A percentile compares a stretch with the other conserved stretches of the same genome.
Evolutionary conservation across 2,888 invertebrate species (phyloP).

Genomic region (Orthonevra nobilis): DNA sequence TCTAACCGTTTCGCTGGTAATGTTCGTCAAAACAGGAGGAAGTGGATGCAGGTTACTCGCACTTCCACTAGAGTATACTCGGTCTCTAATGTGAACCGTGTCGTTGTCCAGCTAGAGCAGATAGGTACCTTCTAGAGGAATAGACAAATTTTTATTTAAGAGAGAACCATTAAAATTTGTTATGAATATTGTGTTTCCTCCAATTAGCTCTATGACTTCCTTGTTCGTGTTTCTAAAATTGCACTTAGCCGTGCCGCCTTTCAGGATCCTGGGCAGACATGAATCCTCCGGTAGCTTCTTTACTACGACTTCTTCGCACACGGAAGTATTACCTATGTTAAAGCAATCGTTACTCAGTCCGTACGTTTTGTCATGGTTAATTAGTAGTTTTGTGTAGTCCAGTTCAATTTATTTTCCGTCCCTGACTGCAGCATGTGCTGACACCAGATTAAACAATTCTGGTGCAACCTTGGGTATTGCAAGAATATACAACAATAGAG

Average conservation of each 20-base stretch:
- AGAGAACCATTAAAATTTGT: too few species aligned
- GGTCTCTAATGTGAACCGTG: background rate
- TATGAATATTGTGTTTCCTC: too few species aligned
- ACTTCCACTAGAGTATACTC: slow-evolving; percentile 1
- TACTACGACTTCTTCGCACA: background rate
- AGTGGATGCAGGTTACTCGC: slow-evolving; percentile 1
- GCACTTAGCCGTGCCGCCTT: background rate
- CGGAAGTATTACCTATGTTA: slow-evolving; percentile 1
- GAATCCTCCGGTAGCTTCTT: background rate
- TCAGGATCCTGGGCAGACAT: background rate
- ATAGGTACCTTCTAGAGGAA: slow-evolving; percentile 36
- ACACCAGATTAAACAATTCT: background rate
- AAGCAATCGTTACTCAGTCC: background rate
- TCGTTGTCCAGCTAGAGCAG: slow-evolving; percentile 16
- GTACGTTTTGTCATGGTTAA: slow-evolving; percentile 5
- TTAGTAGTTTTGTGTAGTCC: background rate
- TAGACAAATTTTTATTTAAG: slow-evolving; percentile 27
- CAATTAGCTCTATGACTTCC: too few species aligned
- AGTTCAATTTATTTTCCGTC: background rate
- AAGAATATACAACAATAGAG: background rate
- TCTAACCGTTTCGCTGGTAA: slow-evolving; percentile 7
- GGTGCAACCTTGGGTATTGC: background rate
- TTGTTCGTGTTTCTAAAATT: background rate
- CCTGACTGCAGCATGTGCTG: background rate
- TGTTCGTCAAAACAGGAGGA: slow-evolving; percentile 8